phyloP scores from a whole-genome alignment of 2,797 vertebrate species.

The Pipistrellus pygmaeus region DNA sequence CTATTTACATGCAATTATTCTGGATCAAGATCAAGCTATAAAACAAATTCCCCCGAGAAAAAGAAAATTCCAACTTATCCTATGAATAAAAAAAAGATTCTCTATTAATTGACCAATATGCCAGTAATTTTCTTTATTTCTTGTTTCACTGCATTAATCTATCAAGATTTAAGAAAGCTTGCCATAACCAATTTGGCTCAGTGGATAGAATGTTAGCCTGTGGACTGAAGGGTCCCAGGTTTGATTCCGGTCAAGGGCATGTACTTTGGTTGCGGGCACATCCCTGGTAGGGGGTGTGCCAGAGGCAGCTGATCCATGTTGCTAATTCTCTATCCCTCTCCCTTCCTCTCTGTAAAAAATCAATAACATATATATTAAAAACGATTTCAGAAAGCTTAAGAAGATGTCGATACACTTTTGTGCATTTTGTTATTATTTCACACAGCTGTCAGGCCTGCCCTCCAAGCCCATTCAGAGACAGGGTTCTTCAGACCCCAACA shows the following conservation, averaged over 20 bases:
- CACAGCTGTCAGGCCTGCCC: not conserved
- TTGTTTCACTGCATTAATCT: conserved; percentile 1
- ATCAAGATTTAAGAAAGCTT: not conserved
- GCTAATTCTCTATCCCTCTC: too few relatives aligned
- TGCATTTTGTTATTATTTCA: not conserved
- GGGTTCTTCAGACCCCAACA: not conserved
- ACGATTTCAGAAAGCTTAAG: not conserved
- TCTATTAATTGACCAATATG: not conserved
- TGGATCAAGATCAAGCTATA: not conserved
- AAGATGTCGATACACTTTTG: not conserved
- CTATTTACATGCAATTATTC: not conserved
- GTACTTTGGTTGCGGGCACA: too few relatives aligned
- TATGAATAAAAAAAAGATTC: not conserved
- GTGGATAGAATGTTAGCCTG: too few relatives aligned
- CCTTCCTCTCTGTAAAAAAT: too few relatives aligned
- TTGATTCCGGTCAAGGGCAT: too few relatives aligned
- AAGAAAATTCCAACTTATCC: conserved; percentile 10
- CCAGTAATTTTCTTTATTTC: not conserved
- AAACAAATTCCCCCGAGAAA: conserved; percentile 19
- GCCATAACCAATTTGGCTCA: too few relatives aligned
- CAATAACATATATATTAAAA: too few relatives aligned
- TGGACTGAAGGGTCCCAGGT: too few relatives aligned
- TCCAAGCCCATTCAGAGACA: not conserved
- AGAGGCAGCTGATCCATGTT: too few relatives aligned
- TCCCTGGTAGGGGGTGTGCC: too few relatives aligned